Evolutionary conservation across 2,113 vertebrate genomes (phyloP).

Genomic region (Hymenochirus boettgeri): DNA sequence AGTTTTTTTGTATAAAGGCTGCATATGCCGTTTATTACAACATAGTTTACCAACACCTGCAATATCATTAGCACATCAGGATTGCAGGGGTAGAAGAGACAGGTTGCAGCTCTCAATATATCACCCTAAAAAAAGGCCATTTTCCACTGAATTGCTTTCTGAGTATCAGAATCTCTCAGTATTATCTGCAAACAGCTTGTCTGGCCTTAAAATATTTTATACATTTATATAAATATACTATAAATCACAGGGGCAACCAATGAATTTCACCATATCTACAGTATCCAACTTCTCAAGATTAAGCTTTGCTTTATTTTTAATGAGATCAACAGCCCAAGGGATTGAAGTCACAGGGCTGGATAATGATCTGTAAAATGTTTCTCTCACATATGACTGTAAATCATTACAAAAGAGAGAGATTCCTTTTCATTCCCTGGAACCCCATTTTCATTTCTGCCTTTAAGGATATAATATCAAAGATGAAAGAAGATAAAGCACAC

Average conservation of each 20-base stretch:
- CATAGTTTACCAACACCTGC: no score
- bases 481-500: neutral
- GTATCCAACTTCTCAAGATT: neutral
- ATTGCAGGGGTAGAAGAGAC: no score
- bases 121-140: no score
- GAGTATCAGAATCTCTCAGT: no score
- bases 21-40: no score
- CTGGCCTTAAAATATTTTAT: no score
- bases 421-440: neutral
- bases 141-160: no score
- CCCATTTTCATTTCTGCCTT: neutral
- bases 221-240: neutral
- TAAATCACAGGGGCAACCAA: neutral
- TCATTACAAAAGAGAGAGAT: slow-evolving; percentile 11
- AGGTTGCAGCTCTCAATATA: no score
- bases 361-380: slow-evolving; percentile 4
- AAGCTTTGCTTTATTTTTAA: neutral
- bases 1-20: no score
- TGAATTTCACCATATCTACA: neutral
- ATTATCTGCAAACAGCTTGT: no score
- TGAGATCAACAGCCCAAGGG: neutral
- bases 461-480: neutral
- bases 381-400: slow-evolving; percentile 2
- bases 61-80: no score
- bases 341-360: neutral